Percentiles rank a stretch among this genome's conserved stretches.
Conservation (phyloP, 2,888 invertebrate species). For the Noctua pronuba region DNA sequence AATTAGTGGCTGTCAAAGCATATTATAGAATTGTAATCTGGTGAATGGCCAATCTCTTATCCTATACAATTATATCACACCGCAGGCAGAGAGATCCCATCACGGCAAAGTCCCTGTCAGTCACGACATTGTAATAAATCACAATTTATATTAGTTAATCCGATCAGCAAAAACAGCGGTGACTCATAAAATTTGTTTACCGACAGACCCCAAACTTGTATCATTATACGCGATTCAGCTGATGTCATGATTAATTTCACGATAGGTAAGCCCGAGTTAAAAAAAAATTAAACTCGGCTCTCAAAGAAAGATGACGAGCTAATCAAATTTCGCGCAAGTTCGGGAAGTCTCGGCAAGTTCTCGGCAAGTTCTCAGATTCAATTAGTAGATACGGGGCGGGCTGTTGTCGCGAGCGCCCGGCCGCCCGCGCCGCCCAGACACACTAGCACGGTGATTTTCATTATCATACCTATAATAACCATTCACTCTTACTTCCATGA, state of each 20-base stretch:
- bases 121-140: constrained; percentile 35
- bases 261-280: constrained; percentile 74
- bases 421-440: constrained; percentile 44
- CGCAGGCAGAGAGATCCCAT: background rate
- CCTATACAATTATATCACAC: constrained; percentile 4
- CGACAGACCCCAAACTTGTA: constrained; percentile 62
- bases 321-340: constrained; percentile 86
- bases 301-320: constrained; percentile 84
- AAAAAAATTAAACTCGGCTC: constrained; percentile 79
- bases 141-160: constrained; percentile 40
- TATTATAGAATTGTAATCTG: constrained; percentile 15
- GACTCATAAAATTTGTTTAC: constrained; percentile 45
- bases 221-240: constrained; percentile 67
- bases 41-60: background rate
- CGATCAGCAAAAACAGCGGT: constrained; percentile 40
- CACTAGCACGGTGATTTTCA: constrained; percentile 70
- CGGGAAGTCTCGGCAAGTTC: constrained; percentile 83
- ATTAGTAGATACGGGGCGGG: constrained; percentile 84
- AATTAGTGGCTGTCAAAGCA: constrained; percentile 5
- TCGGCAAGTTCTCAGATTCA: constrained; percentile 86
- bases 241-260: constrained; percentile 71
- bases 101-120: constrained; percentile 2
- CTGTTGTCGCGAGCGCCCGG: constrained; percentile 54
- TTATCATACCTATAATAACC: constrained; percentile 72
- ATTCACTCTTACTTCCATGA: constrained; percentile 61